Conservation (phyloP, 2,113 vertebrate genomes). For the Caranx melampygus region DNA sequence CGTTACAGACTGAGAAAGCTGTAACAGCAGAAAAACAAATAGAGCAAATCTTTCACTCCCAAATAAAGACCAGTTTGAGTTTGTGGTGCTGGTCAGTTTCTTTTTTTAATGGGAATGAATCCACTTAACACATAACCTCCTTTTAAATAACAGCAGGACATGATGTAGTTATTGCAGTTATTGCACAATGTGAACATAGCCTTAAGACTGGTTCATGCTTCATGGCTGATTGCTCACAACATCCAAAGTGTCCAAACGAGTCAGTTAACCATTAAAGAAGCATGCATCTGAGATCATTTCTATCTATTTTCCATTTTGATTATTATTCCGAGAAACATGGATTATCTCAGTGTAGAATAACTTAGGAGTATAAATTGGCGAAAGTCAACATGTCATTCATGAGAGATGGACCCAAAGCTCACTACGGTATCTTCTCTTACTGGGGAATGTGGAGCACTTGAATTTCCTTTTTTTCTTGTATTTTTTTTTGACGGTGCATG, state of each 20-base stretch:
- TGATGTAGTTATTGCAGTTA: conserved; percentile 12
- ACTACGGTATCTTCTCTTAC: conserved; percentile 18
- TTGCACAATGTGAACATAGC: conserved; percentile 52
- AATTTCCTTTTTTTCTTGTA: neutral
- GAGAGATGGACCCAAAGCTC: conserved; percentile 21
- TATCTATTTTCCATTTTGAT: neutral
- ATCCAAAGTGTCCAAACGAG: conserved; percentile 42
- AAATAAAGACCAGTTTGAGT: neutral
- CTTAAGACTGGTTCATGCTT: conserved; percentile 61
- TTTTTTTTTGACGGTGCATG: conserved; percentile 22
- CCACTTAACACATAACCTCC: conserved; percentile 5
- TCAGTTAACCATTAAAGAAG: conserved; percentile 17
- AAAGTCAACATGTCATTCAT: conserved; percentile 65
- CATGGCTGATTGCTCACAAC: conserved; percentile 35
- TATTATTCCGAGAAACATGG: neutral
- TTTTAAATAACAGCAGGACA: conserved; percentile 9
- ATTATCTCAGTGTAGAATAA: neutral
- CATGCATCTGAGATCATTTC: conserved; percentile 3
- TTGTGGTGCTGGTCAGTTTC: neutral
- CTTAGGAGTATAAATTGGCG: conserved; percentile 2
- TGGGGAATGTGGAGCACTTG: conserved; percentile 26
- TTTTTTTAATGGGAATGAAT: conserved; percentile 14
- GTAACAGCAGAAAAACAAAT: neutral
- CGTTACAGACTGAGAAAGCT: conserved; percentile 4
- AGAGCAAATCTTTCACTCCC: neutral